Percentiles rank a stretch among this genome's conserved stretches.
Conservation (phyloP, 2,797 vertebrate genomes). For the Notoglanidium macrostoma region DNA sequence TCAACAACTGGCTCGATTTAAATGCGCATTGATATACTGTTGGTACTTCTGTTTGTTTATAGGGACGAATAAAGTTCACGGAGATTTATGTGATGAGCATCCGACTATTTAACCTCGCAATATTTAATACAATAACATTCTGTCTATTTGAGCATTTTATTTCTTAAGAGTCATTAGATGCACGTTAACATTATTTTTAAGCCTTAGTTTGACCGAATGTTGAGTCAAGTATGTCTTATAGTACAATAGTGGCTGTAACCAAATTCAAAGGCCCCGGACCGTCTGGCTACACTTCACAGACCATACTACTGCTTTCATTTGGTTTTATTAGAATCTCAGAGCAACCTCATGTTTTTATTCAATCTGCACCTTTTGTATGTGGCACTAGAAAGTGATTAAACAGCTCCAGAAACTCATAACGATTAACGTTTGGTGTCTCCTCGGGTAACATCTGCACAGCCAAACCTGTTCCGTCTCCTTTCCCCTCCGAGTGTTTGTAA, state of each 20-base stretch:
- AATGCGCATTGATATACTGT: background rate
- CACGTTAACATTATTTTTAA: background rate
- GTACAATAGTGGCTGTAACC: background rate
- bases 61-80: no score
- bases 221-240: background rate
- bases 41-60: background rate
- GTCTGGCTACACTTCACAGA: background rate
- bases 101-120: background rate
- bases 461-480: conserved; percentile 26
- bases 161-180: background rate
- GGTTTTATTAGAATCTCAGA: background rate
- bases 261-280: background rate
- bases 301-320: background rate
- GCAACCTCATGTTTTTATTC: background rate
- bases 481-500: background rate
- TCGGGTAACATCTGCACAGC: conserved; percentile 8
- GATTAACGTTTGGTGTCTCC: background rate
- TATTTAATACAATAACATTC: background rate
- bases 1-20: background rate
- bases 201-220: background rate
- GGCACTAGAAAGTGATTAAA: background rate
- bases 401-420: background rate
- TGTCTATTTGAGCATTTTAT: background rate
- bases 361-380: background rate
- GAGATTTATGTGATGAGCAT: background rate